Conservation (phyloP, 2,888 invertebrate species). For the Pimpla rufipes region DNA sequence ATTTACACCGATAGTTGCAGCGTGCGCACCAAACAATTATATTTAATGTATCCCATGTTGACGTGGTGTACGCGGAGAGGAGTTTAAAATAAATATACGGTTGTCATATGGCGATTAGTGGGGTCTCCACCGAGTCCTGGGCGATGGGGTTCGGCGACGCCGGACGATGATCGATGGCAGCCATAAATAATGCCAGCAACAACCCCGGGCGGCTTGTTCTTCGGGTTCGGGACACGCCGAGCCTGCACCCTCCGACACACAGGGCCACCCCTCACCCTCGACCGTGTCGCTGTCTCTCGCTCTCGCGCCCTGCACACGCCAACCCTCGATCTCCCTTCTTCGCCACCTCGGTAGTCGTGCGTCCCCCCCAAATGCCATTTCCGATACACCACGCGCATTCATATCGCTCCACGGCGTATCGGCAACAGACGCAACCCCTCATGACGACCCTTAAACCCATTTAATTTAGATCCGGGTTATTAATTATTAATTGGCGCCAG, state of each 20-base stretch:
- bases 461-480: conserved; percentile 84
- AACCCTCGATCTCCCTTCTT: conserved; percentile 38
- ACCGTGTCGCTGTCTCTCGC: conserved; percentile 38
- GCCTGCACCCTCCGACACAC: conserved; percentile 79
- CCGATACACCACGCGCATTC: conserved; percentile 77
- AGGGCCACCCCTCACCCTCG: conserved; percentile 69
- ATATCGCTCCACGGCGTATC: conserved; percentile 73
- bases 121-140: conserved; percentile 77
- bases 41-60: conserved; percentile 82
- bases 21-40: conserved; percentile 79
- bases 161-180: conserved; percentile 84
- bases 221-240: conserved; percentile 58
- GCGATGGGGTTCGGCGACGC: conserved; percentile 73
- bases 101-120: conserved; percentile 85
- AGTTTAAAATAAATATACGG: conserved; percentile 84
- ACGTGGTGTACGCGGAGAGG: conserved; percentile 70
- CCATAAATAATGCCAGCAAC: conserved; percentile 84
- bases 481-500: conserved; percentile 84
- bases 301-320: conserved; percentile 56
- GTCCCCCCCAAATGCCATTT: conserved; percentile 76
- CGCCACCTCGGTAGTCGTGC: not conserved
- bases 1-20: conserved; percentile 3
- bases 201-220: conserved; percentile 62
- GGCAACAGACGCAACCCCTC: conserved; percentile 75
- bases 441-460: conserved; percentile 80